Evolutionary conservation across 1,140 invertebrate genomes (phyloP).

Genomic region (Pseudomyrmex dendroicus): DNA sequence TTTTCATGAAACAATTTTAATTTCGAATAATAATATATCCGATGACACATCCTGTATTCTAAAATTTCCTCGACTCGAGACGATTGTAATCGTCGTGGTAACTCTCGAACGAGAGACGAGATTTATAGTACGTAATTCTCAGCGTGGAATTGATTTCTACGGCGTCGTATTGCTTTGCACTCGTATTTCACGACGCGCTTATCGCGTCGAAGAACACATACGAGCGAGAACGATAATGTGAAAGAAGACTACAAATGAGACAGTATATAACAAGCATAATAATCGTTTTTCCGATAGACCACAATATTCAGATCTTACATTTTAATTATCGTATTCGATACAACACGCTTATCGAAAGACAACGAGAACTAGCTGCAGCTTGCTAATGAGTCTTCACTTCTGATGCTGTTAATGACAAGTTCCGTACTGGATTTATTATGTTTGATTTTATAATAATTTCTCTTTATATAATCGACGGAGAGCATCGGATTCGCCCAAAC

Average conservation of each 20-base stretch:
- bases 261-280: constrained; percentile 7
- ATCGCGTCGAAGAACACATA: constrained; percentile 13
- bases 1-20: not conserved
- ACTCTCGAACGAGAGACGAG: constrained; percentile 28
- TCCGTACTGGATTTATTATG: constrained; percentile 25
- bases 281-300: constrained; percentile 30
- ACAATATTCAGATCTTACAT: constrained; percentile 11
- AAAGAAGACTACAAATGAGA: not conserved
- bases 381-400: constrained; percentile 26
- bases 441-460: constrained; percentile 15
- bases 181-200: constrained; percentile 42
- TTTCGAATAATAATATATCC: not conserved
- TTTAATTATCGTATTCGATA: constrained; percentile 41
- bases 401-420: constrained; percentile 30
- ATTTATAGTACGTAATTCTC: constrained; percentile 12
- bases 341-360: constrained; percentile 10
- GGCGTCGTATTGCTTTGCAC: constrained; percentile 16
- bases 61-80: not conserved
- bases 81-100: constrained; percentile 21
- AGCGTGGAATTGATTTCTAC: constrained; percentile 38
- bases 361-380: not conserved
- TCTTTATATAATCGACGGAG: constrained; percentile 18
- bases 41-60: not conserved
- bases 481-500: not conserved
- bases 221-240: not conserved